These are phyloP conservation scores for Emydocephalus ijimae DNA, from an alignment of 2,113 vertebrate species.

Conservation along the genomic window DNA sequence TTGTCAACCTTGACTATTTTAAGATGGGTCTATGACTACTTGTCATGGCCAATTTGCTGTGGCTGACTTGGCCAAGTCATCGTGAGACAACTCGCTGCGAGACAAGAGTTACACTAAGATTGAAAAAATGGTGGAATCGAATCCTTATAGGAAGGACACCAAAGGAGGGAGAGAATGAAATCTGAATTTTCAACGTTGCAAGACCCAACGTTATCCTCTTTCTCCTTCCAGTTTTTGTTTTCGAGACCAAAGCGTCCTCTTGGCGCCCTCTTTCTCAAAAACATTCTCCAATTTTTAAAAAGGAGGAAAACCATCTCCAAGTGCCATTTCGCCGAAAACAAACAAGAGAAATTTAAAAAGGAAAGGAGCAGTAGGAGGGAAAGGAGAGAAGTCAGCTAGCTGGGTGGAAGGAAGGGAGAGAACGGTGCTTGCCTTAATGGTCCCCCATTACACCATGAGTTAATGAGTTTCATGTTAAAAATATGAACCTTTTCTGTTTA, in stretches of 20 bases:
- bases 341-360: background rate
- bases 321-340: background rate
- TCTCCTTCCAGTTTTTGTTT: background rate
- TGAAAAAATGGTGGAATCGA: no score
- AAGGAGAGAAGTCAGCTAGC: constrained; percentile 19
- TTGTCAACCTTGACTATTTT: no score
- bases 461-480: constrained; percentile 34
- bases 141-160: no score
- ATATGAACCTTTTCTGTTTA: constrained; percentile 47
- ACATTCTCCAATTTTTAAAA: constrained; percentile 32
- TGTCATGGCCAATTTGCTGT: no score
- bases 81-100: no score
- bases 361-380: background rate
- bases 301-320: no score
- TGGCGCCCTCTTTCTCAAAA: constrained; percentile 23
- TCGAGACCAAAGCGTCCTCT: constrained; percentile 48
- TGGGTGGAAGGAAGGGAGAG: constrained; percentile 33
- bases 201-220: background rate
- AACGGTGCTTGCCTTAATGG: constrained; percentile 54
- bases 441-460: constrained; percentile 32
- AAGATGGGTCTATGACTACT: no score
- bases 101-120: no score
- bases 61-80: no score
- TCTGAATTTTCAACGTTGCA: background rate
- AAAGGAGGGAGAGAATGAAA: no score